Base-by-base conservation (phyloP, 1,140 invertebrate species). In the Carcinoscorpius rotundicauda region DNA sequence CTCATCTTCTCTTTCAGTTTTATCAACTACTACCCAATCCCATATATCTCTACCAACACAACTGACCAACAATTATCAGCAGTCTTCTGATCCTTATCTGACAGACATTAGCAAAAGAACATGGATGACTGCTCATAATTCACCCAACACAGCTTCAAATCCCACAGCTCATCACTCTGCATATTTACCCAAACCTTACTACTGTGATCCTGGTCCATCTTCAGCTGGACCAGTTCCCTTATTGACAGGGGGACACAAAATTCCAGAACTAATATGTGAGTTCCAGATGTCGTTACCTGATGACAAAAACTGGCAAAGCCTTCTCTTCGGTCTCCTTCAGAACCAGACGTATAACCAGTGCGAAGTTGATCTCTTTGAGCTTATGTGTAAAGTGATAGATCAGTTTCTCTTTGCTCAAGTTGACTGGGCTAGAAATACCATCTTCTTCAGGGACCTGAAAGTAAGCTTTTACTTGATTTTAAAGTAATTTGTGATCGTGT, bases 301-400 rank as follows among this genome's bases (percentile, higher is more conserved):
- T 80, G 91, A 95, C 79, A 85, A 91, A 77, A 91, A 94, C 81
- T 95, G 91, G 91, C 91, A 93, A 77, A 85, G 87, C 74, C 89
- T 89, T 61, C 81, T 95, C 9, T 94, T 89, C 78, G 84, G 83
- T 72, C 83, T 95, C 68, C 82, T 95, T 64, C 91, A 95, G 78
- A 93, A 86, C 79, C 90, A 94, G 82, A 91, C 91, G 70, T 93
- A 94, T 82, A 94, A 94, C 83, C 93, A 96, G 82, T 93, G 91
- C 79, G 92, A 95, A 81, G 91, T 95, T 75, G 91, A 95, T 83
- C 83, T 93, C 73, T 94, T 95, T 81, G 91, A 94, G 81, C 85
- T 97, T 75, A 89, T 97, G 85, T 97, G 93, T 82, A 94, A 96
- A 86, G 91, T 97, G 77, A 86, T 96, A 74, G 93, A 97, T 82